Evolutionary conservation across 1,140 invertebrate species (phyloP), one percentile per base, ranked within the genome.

Genomic region (Drosophila virilis): DNA sequence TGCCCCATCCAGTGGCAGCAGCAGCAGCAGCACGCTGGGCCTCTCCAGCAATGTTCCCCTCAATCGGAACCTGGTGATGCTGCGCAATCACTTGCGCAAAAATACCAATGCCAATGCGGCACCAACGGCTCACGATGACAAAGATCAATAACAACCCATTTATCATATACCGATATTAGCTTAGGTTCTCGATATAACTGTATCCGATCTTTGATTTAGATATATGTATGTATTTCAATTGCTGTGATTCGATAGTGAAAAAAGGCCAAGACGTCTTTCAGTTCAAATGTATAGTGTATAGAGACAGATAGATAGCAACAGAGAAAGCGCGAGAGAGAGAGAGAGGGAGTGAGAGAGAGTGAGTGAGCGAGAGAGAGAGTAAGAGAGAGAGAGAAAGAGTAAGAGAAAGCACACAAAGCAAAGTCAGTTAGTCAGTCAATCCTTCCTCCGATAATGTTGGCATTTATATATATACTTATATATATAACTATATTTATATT

Each of bases 281-380:
- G 91, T 91, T 91, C 90, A 91, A 91, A 91, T 91, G 82, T 91
- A 91, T 84, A 91, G 91, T 91, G 80, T 86, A 75, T 90, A 85
- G 78, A 68, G 58, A 58, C 35, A 55, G 60, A 59, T n/a, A 40
- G 68, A 28, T 40, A 67, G 15, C 37, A 51, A 52, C 22, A 66
- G 54, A 48, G 22, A 28, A 28, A 28, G 33, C 38, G 42, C 50
- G 32, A 65, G 64, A 37, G 28, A 55, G 12, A 58, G 59, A 54
- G 15, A 45, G 37, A 42, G 42, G 54, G 28, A 43, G 35, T 40
- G 46, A 8, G 13, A 35, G 2, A 52, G 52, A 59, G 57, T 38
- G 59, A 59, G 50, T 45, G 52, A 69, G 22, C 0, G 4, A 28
- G 32, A 38, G 37, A 55, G 35, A 51, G 52, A 22, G 46, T 50